A percentile compares a stretch with the other conserved stretches of the same genome.
Conservation (phyloP, 1,140 invertebrate species). For the Drosophila erecta region DNA sequence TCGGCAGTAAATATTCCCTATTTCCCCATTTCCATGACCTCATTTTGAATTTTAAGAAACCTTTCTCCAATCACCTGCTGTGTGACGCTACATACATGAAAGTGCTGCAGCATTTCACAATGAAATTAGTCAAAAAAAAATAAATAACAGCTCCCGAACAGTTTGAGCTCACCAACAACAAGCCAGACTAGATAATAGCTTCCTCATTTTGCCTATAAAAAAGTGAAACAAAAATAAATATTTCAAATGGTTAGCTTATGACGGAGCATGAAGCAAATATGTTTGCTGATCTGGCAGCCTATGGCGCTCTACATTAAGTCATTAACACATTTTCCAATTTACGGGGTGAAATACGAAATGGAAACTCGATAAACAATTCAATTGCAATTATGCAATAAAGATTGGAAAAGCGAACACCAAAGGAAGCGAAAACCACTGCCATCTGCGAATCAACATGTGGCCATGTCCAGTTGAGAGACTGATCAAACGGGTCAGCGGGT, state of each 20-base stretch:
- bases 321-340: conserved; percentile 55
- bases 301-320: conserved; percentile 39
- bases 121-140: conserved; percentile 5
- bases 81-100: conserved; percentile 10
- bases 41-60: conserved; percentile 14
- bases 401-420: conserved; percentile 38
- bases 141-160: background rate
- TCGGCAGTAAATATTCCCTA: conserved; percentile 6
- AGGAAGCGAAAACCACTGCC: conserved; percentile 36
- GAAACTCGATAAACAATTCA: conserved; percentile 56
- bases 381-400: conserved; percentile 69
- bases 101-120: conserved; percentile 36
- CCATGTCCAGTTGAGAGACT: conserved; percentile 37
- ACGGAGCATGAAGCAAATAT: conserved; percentile 27
- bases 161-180: conserved; percentile 20
- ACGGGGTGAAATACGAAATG: conserved; percentile 36
- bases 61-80: conserved; percentile 46
- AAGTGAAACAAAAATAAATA: conserved; percentile 26
- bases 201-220: conserved; percentile 11
- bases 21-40: conserved; percentile 20
- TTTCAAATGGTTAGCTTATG: conserved; percentile 31
- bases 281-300: conserved; percentile 43
- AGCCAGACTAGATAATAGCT: conserved; percentile 1
- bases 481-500: conserved; percentile 58
- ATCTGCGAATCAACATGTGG: conserved; percentile 59